Evolutionary conservation across 1,140 invertebrate species (phyloP).

Genomic region (Diuraphis noxia): DNA sequence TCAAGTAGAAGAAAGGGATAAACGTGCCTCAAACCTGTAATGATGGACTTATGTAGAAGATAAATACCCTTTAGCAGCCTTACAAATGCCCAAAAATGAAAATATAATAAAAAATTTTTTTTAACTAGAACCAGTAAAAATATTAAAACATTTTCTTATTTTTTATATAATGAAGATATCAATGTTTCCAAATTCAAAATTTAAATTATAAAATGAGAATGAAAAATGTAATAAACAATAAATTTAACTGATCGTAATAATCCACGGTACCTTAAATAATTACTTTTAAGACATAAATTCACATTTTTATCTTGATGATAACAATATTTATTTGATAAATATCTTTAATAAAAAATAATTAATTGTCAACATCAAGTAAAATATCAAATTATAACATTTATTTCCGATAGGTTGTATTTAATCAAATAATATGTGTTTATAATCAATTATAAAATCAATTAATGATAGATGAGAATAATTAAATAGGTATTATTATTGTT

Average conservation of each 20-base stretch:
- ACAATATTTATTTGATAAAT: neutral
- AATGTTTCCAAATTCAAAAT: neutral
- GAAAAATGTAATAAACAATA: neutral
- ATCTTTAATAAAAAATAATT: no score
- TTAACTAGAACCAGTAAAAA: neutral
- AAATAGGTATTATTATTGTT: neutral
- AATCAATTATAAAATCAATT: no score
- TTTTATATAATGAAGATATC: neutral
- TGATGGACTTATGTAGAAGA: conserved; percentile 11
- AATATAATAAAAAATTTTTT: neutral
- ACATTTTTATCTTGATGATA: neutral
- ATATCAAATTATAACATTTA: neutral
- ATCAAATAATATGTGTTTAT: neutral
- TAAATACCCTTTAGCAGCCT: neutral
- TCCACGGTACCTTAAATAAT: neutral
- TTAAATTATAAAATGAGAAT: neutral
- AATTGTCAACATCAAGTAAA: neutral
- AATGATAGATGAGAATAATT: no score
- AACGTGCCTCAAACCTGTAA: conserved; percentile 11
- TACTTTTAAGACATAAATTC: neutral
- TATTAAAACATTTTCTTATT: neutral
- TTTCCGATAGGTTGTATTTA: neutral
- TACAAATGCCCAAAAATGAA: neutral
- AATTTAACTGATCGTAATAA: neutral
- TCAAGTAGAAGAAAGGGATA: conserved; percentile 24